Percentiles rank a stretch among this genome's conserved stretches.
Evolutionary conservation across 2,888 invertebrate species (phyloP).

Genomic region (Notodonta dromedarius): DNA sequence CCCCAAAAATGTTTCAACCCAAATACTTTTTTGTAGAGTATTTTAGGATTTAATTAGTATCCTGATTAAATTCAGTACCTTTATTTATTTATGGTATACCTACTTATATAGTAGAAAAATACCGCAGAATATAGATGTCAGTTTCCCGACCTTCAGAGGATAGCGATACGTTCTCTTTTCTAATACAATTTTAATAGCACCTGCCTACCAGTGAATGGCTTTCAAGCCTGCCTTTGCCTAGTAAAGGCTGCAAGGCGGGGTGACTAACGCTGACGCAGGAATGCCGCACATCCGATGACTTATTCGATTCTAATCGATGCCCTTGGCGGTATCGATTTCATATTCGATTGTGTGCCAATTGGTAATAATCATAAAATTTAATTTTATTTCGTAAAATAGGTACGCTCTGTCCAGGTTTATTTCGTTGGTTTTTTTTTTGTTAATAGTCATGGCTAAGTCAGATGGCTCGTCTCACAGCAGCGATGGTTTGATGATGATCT

Average conservation of each 20-base stretch:
- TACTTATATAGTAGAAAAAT: too few species aligned
- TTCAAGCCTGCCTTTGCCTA: background rate
- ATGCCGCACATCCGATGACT: constrained; percentile 5
- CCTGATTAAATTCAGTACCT: too few species aligned
- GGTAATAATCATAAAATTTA: background rate
- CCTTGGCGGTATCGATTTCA: constrained; percentile 6
- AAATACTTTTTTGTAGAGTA: too few species aligned
- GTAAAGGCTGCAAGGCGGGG: background rate
- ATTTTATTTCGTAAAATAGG: background rate
- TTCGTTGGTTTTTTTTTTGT: too few species aligned
- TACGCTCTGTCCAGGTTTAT: too few species aligned
- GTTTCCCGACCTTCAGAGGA: background rate
- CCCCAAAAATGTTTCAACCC: too few species aligned
- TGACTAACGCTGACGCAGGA: constrained; percentile 6
- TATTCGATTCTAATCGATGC: constrained; percentile 4
- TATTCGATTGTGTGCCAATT: background rate
- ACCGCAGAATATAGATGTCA: too few species aligned
- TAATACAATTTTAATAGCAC: background rate
- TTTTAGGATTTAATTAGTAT: too few species aligned
- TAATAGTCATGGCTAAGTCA: too few species aligned
- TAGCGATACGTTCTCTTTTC: background rate
- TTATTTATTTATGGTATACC: too few species aligned
- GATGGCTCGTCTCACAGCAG: too few species aligned
- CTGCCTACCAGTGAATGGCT: background rate
- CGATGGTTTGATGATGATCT: too few species aligned